Evolutionary conservation across 2,888 invertebrate genomes (phyloP), one percentile per base, ranked within the genome.

Genomic region (Cremastinae sp.): DNA sequence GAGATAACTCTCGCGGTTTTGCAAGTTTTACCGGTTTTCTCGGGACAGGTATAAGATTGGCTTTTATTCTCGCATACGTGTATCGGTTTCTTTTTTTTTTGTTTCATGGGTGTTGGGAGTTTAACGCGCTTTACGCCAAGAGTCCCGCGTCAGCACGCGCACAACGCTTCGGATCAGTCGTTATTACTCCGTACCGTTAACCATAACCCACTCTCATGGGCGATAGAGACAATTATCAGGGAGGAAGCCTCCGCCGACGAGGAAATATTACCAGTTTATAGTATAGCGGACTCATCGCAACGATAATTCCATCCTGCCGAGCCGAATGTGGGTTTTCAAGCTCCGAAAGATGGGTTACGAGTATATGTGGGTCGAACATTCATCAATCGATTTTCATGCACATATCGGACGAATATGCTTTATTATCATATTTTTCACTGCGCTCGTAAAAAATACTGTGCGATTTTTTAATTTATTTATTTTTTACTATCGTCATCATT

Each of bases 11-110:
- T 47, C 18, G 28, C 3, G 51, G 49, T 18, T 68, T 62, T 62
- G 74, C 75, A 66, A 71, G 76, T 74, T 74, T 72, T 78, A 78
- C 80, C 77, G 78, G 77, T 78, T 78, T 68, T 61, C 34, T 36
- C 56, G 56, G 16, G 18, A 43, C 64, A 45, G 10, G 36, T 20
- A 58, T 41, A 41, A 12, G 22, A 36, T n/a, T n/a, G n/a, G n/a
- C 12, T 12, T 54, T 54, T 47, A 47, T 10, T 9, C 14, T 8
- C 53, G 3, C 8, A 10, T 18, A 53, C 1, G 14, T n/a, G 14
- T 34, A 5, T 9, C 1, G 9, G 22, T 20, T 10, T 22, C 12
- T 10, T 12, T 20, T 12, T 4, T 54, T 28, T 54, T 45, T 22
- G 18, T 53, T n/a, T n/a, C n/a, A n/a, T n/a, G n/a, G n/a, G n/a